Evolutionary conservation across 2,888 invertebrate species (phyloP).

Genomic region (Griposia aprilina): DNA sequence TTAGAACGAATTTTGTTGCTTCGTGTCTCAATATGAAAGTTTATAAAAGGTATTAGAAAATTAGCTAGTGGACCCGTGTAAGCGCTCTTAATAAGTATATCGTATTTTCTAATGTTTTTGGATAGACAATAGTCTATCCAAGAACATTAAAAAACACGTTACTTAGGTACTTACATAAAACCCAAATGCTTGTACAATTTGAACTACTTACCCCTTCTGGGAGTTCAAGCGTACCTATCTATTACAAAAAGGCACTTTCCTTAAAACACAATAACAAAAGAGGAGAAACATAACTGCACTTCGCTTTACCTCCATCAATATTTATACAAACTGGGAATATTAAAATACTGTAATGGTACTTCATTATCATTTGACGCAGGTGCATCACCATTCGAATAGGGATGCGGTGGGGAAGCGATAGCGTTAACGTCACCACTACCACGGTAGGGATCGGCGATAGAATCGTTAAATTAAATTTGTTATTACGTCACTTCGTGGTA

Average conservation of each 20-base stretch:
- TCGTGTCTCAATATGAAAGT: too few relatives aligned
- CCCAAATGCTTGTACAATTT: background rate
- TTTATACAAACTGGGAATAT: slow-evolving; percentile 52
- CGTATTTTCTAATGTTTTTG: too few relatives aligned
- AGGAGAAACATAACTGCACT: background rate
- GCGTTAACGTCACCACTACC: slow-evolving; percentile 61
- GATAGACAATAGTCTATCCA: background rate
- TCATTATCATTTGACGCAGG: slow-evolving; percentile 69
- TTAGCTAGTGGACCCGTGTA: too few relatives aligned
- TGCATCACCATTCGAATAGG: slow-evolving; percentile 71
- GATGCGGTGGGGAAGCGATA: slow-evolving; percentile 62
- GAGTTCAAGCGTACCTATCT: background rate
- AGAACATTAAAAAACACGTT: background rate
- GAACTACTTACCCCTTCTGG: background rate
- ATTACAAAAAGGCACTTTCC: background rate
- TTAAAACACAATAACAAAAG: background rate
- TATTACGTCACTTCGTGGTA: background rate
- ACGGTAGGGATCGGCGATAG: slow-evolving; percentile 2
- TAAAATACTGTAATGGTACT: slow-evolving; percentile 67
- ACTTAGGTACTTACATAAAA: background rate
- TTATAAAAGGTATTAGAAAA: too few relatives aligned
- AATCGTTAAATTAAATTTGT: background rate
- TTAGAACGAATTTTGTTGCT: too few relatives aligned
- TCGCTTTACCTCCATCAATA: slow-evolving; percentile 14
- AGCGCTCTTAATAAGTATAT: too few relatives aligned